Evolutionary conservation across 2,888 invertebrate species (phyloP).

Genomic region (Scaptomyza polygonia): DNA sequence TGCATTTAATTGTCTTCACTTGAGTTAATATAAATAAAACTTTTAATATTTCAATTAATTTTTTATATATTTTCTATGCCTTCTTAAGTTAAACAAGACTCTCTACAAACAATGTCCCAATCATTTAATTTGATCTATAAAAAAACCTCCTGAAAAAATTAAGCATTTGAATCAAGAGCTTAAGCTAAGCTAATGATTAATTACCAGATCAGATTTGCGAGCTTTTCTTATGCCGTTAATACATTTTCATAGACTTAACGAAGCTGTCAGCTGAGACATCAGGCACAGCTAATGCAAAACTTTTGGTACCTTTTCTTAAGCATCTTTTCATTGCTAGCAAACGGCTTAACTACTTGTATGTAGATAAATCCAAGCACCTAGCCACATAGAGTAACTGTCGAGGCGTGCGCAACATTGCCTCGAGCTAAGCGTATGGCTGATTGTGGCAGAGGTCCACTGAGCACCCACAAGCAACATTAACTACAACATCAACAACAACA

Average conservation of each 20-base stretch:
- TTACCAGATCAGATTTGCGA: too few relatives aligned
- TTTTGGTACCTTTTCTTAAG: conserved; percentile 8
- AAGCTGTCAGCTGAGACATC: not conserved
- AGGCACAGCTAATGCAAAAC: not conserved
- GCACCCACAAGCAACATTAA: conserved; percentile 41
- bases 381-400: conserved; percentile 25
- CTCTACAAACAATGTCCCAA: conserved; percentile 18
- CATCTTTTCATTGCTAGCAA: conserved; percentile 20
- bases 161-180: too few relatives aligned
- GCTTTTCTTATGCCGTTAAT: not conserved
- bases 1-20: not conserved
- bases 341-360: conserved; percentile 10
- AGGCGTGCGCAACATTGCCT: conserved; percentile 26
- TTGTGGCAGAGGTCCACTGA: conserved; percentile 14
- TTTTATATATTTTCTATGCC: too few relatives aligned
- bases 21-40: not conserved
- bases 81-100: too few relatives aligned
- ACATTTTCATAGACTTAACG: not conserved
- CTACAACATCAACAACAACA: conserved; percentile 50
- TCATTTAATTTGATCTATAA: conserved; percentile 11
- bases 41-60: too few relatives aligned
- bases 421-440: conserved; percentile 19
- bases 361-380: conserved; percentile 16
- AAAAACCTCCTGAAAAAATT: not conserved
- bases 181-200: too few relatives aligned